Evolutionary conservation across 2,888 invertebrate genomes (phyloP).

Genomic region (Eudemis profundana): DNA sequence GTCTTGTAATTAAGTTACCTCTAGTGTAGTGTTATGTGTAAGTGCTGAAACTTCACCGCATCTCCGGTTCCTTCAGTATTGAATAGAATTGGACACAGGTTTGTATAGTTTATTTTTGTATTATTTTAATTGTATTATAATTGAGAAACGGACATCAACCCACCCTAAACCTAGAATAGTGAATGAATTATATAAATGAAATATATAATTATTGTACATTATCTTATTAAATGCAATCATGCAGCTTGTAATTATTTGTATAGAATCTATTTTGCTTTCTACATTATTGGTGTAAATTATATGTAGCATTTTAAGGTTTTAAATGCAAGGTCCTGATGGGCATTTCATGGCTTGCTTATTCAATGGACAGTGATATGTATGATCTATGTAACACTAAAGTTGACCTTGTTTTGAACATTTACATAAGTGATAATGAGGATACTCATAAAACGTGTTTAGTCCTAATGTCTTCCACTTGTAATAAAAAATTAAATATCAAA

Average conservation of each 20-base stretch:
- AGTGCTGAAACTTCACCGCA: slow-evolving; percentile 9
- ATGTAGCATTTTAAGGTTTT: background rate
- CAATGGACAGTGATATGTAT: background rate
- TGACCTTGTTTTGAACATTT: slow-evolving; percentile 15
- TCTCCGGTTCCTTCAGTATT: slow-evolving; percentile 39
- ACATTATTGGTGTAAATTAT: slow-evolving; percentile 12
- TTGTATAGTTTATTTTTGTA: slow-evolving; percentile 53
- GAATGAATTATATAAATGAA: slow-evolving; percentile 46
- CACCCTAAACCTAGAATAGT: slow-evolving; percentile 77
- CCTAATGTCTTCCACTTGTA: slow-evolving; percentile 56
- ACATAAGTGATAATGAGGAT: slow-evolving; percentile 42
- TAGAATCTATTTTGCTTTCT: slow-evolving; percentile 28
- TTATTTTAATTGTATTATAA: slow-evolving; percentile 62
- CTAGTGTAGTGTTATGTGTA: slow-evolving; percentile 16
- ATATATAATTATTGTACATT: slow-evolving; percentile 38
- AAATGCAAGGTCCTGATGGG: slow-evolving; percentile 35
- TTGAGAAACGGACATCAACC: slow-evolving; percentile 79
- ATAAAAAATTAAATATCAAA: slow-evolving; percentile 33
- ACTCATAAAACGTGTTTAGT: slow-evolving; percentile 48
- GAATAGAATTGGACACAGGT: slow-evolving; percentile 45
- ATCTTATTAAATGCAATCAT: slow-evolving; percentile 32
- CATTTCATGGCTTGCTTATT: background rate
- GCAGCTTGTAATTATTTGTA: slow-evolving; percentile 13
- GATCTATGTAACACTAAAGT: background rate
- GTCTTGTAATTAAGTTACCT: slow-evolving; percentile 30